Conservation (phyloP, 1,140 invertebrate genomes). For the Zaprionus capensis region DNA sequence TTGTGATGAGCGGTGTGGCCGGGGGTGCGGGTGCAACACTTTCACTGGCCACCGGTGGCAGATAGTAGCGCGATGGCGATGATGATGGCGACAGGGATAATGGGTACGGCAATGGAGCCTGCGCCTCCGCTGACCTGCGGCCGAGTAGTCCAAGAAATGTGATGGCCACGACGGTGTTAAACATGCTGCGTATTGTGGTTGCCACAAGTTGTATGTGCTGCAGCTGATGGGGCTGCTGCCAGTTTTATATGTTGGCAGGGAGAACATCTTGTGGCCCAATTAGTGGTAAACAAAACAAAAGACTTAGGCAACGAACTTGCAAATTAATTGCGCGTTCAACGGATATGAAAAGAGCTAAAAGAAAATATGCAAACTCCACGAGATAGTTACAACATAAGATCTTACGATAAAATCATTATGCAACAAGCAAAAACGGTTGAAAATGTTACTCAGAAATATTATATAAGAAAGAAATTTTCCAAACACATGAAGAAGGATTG, state of each 20-base stretch:
- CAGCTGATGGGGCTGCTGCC: not conserved
- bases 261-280: conserved; percentile 21
- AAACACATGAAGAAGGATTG: too few species aligned
- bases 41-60: conserved; percentile 49
- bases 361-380: not conserved
- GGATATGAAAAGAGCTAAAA: conserved; percentile 27
- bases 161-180: conserved; percentile 14
- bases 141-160: not conserved
- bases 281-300: conserved; percentile 65
- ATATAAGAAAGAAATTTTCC: not conserved
- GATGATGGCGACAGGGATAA: conserved; percentile 25
- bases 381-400: conserved; percentile 23
- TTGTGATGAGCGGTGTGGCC: conserved; percentile 64
- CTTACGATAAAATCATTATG: not conserved
- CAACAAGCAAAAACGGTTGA: not conserved
- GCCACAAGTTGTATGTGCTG: conserved; percentile 44
- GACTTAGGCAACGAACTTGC: conserved; percentile 73
- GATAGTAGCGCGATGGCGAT: conserved; percentile 53
- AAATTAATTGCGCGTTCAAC: conserved; percentile 67
- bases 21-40: not conserved
- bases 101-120: not conserved
- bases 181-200: conserved; percentile 36
- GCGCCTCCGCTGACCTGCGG: not conserved
- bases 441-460: not conserved
- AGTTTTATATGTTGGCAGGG: conserved; percentile 31